Evolutionary conservation across 2,888 invertebrate genomes (phyloP).

Genomic region (Melolontha melolontha): DNA sequence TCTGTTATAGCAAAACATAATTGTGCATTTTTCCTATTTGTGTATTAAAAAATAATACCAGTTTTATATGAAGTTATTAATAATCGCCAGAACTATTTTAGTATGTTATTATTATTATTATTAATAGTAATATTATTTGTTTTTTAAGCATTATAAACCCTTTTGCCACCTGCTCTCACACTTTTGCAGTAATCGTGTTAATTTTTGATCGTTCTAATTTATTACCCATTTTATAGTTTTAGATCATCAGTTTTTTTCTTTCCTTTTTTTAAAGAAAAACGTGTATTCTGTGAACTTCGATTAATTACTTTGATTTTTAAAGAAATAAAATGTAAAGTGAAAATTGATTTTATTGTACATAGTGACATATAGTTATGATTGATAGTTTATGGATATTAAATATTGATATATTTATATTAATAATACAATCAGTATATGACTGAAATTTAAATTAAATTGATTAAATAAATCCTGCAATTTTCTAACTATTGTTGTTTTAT

Average conservation of each 20-base stretch:
- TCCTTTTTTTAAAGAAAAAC: too few species aligned
- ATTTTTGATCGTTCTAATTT: conserved; percentile 5
- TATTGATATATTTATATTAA: conserved; percentile 66
- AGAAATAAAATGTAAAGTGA: conserved; percentile 15
- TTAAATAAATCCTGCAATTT: conserved; percentile 59
- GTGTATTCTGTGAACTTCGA: too few species aligned
- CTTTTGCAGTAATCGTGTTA: background rate
- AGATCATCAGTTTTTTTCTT: too few species aligned
- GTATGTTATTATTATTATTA: too few species aligned
- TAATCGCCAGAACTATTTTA: too few species aligned
- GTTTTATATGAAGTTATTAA: too few species aligned
- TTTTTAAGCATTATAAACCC: too few species aligned
- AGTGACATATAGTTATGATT: conserved; percentile 61
- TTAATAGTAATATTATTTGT: too few species aligned
- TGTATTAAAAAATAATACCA: too few species aligned
- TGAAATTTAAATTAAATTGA: conserved; percentile 60
- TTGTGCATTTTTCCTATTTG: too few species aligned
- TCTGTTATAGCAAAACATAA: too few species aligned
- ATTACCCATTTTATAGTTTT: background rate
- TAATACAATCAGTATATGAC: conserved; percentile 61
- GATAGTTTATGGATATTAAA: conserved; percentile 60
- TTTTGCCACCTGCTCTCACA: background rate
- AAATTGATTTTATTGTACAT: conserved; percentile 62
- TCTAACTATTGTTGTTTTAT: conserved; percentile 48
- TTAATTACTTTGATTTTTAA: conserved; percentile 3